These are phyloP conservation scores for Lepeophtheirus nordmannii DNA, from an alignment of 2,888 invertebrate genomes.

Conservation along the genomic window DNA sequence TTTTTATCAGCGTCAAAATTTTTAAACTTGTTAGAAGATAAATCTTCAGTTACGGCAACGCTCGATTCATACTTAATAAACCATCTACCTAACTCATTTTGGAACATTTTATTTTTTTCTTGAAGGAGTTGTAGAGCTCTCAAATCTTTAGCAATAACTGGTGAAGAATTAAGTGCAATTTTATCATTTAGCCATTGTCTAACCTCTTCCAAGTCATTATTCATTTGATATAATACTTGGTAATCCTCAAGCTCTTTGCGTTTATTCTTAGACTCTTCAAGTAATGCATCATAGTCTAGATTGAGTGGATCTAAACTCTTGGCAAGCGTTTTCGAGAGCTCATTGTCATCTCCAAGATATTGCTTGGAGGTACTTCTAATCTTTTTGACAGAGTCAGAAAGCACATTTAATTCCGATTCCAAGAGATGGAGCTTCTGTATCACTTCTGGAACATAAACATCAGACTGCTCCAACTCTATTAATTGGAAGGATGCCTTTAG, in stretches of 20 bases:
- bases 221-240: slow-evolving; percentile 79
- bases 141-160: slow-evolving; percentile 51
- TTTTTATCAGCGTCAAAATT: slow-evolving; percentile 8
- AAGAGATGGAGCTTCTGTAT: slow-evolving; percentile 83
- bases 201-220: slow-evolving; percentile 93
- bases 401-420: slow-evolving; percentile 73
- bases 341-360: slow-evolving; percentile 43
- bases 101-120: slow-evolving; percentile 62
- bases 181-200: slow-evolving; percentile 83
- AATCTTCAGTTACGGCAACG: not conserved
- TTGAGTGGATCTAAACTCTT: slow-evolving; percentile 59
- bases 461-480: slow-evolving; percentile 46
- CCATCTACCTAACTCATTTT: slow-evolving; percentile 10
- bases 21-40: slow-evolving; percentile 8
- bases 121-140: slow-evolving; percentile 71
- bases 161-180: not conserved
- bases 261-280: slow-evolving; percentile 55
- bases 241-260: slow-evolving; percentile 77
- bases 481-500: slow-evolving; percentile 63
- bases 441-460: slow-evolving; percentile 59
- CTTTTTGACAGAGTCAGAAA: slow-evolving; percentile 66
- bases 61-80: slow-evolving; percentile 3
- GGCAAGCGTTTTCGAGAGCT: slow-evolving; percentile 47
- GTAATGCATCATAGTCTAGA: slow-evolving; percentile 38
- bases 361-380: slow-evolving; percentile 48